Evolutionary conservation across 1,140 invertebrate genomes (phyloP).

Genomic region (Thalassaphorura encarpata): DNA sequence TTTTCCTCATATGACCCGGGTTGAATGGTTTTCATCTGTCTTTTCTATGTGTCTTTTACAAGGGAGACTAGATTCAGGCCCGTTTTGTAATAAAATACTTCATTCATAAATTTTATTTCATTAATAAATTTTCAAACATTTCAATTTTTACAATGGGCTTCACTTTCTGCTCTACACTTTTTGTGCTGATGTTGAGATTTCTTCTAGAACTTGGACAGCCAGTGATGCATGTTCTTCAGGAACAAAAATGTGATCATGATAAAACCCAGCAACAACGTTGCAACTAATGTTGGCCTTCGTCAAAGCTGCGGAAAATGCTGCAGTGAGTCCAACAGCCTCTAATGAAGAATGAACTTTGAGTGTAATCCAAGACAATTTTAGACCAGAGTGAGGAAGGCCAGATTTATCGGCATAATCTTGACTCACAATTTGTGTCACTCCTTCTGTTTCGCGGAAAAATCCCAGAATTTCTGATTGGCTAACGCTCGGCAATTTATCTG

Average conservation of each 20-base stretch:
- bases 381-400: too few relatives aligned
- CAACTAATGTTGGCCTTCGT: not conserved
- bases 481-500: too few relatives aligned
- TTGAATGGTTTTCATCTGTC: too few relatives aligned
- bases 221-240: not conserved
- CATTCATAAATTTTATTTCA: not conserved
- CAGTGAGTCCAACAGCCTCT: not conserved
- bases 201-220: not conserved
- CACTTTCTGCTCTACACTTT: not conserved
- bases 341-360: not conserved
- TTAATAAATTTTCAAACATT: not conserved
- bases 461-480: too few relatives aligned
- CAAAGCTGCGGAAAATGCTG: not conserved
- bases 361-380: not conserved
- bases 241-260: not conserved
- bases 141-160: not conserved
- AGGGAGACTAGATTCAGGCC: too few relatives aligned
- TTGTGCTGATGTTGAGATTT: not conserved
- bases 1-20: too few relatives aligned
- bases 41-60: too few relatives aligned
- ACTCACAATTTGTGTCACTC: too few relatives aligned
- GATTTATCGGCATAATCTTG: too few relatives aligned
- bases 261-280: not conserved
- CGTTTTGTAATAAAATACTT: too few relatives aligned
- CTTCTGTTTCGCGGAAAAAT: too few relatives aligned